Percentiles rank a stretch among this genome's conserved stretches.
Evolutionary conservation across 2,797 vertebrate genomes (phyloP).

Genomic region (Siniperca scherzeri): DNA sequence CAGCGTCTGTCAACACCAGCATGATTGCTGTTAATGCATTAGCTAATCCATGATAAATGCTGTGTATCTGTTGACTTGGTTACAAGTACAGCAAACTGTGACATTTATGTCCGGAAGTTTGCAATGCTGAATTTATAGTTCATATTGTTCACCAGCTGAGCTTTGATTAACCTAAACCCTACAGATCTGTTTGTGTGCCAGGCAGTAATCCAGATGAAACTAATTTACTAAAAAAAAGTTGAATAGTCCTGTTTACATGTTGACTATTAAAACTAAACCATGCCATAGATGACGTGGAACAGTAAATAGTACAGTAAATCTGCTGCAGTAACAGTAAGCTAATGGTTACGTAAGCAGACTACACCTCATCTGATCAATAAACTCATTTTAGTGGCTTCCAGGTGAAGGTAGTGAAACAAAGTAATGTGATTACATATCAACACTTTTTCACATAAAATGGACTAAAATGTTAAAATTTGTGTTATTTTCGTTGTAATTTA

Average conservation of each 20-base stretch:
- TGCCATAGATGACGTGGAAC: not conserved
- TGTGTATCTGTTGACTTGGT: not conserved
- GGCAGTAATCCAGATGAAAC: not conserved
- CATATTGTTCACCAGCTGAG: not conserved
- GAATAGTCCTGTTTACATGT: not conserved
- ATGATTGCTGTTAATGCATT: not conserved
- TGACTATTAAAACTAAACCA: not conserved
- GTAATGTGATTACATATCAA: not conserved
- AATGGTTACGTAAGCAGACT: not conserved
- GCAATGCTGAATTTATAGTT: not conserved
- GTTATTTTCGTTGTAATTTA: not conserved
- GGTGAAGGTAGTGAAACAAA: no score
- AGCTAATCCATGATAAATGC: not conserved
- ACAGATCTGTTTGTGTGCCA: not conserved
- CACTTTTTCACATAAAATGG: not conserved
- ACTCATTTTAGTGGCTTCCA: not conserved
- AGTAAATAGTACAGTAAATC: not conserved
- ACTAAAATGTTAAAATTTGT: not conserved
- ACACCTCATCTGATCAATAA: not conserved
- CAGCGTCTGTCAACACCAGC: not conserved
- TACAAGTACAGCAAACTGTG: not conserved
- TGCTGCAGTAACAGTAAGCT: not conserved
- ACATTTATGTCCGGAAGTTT: not conserved
- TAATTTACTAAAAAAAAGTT: not conserved
- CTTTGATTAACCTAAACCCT: not conserved